Evolutionary conservation across 2,797 vertebrate genomes (phyloP).

Genomic region (Zenarchopterus dispar): DNA sequence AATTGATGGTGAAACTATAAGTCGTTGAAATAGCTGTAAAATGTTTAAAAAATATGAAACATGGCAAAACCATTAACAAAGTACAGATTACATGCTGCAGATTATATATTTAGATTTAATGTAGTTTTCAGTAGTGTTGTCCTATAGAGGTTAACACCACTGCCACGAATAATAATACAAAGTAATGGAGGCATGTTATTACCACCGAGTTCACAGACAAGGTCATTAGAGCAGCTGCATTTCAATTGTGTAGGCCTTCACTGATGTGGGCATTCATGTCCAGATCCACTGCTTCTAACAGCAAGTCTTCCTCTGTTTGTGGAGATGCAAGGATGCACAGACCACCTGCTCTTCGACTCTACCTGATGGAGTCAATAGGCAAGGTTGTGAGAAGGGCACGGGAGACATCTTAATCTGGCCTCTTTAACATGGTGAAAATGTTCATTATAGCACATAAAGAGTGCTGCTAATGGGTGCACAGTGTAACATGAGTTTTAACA

Average conservation of each 20-base stretch:
- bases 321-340: constrained; percentile 15
- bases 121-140: neutral
- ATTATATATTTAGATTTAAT: neutral
- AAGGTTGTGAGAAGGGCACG: constrained; percentile 7
- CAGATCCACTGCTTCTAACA: neutral
- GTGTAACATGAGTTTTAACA: constrained; percentile 29
- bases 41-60: neutral
- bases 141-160: neutral
- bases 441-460: neutral
- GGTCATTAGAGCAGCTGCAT: neutral
- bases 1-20: neutral
- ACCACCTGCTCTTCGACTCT: constrained; percentile 39
- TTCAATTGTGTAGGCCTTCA: neutral
- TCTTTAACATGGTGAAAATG: constrained; percentile 9
- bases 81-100: neutral
- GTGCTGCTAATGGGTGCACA: constrained; percentile 4
- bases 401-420: neutral
- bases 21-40: neutral
- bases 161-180: neutral
- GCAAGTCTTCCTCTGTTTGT: no score
- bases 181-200: neutral
- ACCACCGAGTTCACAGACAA: neutral
- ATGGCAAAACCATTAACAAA: neutral
- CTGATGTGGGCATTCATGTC: no score
- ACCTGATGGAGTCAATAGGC: constrained; percentile 25